Base-by-base conservation (phyloP, 1,140 invertebrate species). In the Atta colombica region DNA sequence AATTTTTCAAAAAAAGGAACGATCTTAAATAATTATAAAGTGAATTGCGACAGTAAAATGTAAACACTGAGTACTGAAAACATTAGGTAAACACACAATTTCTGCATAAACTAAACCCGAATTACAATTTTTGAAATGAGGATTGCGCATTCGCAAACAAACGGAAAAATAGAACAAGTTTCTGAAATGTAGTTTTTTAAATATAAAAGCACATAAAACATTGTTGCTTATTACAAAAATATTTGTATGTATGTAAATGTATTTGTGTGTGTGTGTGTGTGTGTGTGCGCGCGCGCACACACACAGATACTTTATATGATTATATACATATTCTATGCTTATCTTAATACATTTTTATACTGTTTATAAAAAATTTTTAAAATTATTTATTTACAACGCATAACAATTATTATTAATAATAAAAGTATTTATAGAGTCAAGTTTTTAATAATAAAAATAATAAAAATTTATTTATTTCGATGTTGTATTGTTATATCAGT, bases 101-200 rank as follows among this genome's bases (percentile, higher is more conserved):
- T 71, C 35, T 49, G 45, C 39, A 21, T 51, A 68, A 68, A n/a
- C n/a, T 68, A 68, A 68, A 68, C n/a, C 3, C 4, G 66, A 39
- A 68, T 68, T 68, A 68, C 66, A 45, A 68, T 68, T 68, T 45
- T 4, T 68, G 12, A 68, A 39, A 68, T 68, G 39, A 4, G 10
- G 10, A 68, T 45, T 68, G 39, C 66, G 45, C 8, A 21, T 8
- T 2, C n/a, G 3, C 35, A 49, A 1, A 68, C n/a, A 49, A 45
- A 68, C 10, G n/a, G 1, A 25, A 68, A 68, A 68, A 3, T 39
- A 49, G 31, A 68, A 14, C 21, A 68, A 68, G 12, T 25, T 68
- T 49, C n/a, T 68, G 18, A 0, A 35, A 16, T 16, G 1, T 16
- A 35, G 16, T 65, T 65, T 65, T 25, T 2, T 7, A n/a, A 39